These are phyloP conservation scores for Junonia oenone DNA, from an alignment of 2,888 invertebrate genomes.

Conservation along the genomic window DNA sequence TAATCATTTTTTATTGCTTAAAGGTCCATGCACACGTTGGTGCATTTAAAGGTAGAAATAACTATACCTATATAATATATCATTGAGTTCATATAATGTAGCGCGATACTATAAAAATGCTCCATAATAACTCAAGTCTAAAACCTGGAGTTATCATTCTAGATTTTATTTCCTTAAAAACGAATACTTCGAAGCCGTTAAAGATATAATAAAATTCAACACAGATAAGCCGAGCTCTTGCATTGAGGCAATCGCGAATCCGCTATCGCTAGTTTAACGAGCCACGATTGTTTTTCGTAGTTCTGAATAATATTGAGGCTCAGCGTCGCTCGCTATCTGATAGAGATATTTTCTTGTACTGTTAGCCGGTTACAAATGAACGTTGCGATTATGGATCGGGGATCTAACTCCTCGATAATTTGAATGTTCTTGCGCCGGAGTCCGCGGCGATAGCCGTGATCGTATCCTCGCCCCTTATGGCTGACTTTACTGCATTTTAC, in stretches of 20 bases:
- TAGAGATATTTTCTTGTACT: conserved; percentile 74
- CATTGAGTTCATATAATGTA: too few relatives aligned
- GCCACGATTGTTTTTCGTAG: conserved; percentile 77
- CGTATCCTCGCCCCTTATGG: conserved; percentile 68
- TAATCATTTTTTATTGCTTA: too few relatives aligned
- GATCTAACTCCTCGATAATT: conserved; percentile 74
- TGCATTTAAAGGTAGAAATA: too few relatives aligned
- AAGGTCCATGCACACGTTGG: too few relatives aligned
- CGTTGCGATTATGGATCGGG: conserved; percentile 72
- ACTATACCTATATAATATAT: too few relatives aligned
- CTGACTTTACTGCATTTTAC: conserved; percentile 34
- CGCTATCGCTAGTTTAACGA: conserved; percentile 73
- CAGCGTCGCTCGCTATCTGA: conserved; percentile 67
- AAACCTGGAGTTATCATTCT: not conserved
- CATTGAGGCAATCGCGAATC: conserved; percentile 60
- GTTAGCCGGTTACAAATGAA: conserved; percentile 74
- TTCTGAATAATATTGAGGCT: conserved; percentile 77
- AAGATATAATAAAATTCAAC: conserved; percentile 35
- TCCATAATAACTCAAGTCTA: too few relatives aligned
- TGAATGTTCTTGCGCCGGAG: conserved; percentile 63
- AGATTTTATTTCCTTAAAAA: conserved; percentile 21
- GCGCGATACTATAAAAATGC: too few relatives aligned
- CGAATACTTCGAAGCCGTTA: conserved; percentile 26
- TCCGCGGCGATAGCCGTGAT: conserved; percentile 61
- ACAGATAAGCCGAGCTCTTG: conserved; percentile 39